Evolutionary conservation across 2,888 invertebrate species (phyloP).

Genomic region (Cataglyphis livida): DNA sequence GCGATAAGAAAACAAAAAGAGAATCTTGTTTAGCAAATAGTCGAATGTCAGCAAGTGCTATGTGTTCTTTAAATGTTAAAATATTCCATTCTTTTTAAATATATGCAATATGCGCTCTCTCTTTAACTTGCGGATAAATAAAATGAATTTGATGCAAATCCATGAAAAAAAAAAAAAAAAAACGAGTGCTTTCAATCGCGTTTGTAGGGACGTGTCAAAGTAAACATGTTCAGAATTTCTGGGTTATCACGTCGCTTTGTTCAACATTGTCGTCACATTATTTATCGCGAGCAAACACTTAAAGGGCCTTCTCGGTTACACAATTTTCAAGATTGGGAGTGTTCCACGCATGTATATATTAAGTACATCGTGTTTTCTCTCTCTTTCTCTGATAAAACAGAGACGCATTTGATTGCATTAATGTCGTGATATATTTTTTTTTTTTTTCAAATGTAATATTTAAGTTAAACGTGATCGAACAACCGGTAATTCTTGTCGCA

Average conservation of each 20-base stretch:
- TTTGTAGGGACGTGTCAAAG: neutral
- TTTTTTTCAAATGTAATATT: constrained; percentile 26
- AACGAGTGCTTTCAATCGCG: neutral
- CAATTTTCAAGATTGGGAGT: constrained; percentile 27
- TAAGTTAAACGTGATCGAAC: constrained; percentile 28
- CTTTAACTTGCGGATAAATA: neutral
- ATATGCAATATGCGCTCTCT: neutral
- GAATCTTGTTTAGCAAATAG: neutral
- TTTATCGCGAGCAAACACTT: constrained; percentile 39
- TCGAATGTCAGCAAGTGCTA: neutral
- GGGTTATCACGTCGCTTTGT: constrained; percentile 38
- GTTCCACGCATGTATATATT: constrained; percentile 9
- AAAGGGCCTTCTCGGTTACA: constrained; percentile 23
- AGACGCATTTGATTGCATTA: constrained; percentile 26
- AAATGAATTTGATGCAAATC: neutral
- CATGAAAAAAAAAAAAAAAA: neutral
- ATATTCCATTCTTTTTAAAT: constrained; percentile 27
- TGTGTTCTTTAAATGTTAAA: constrained; percentile 30
- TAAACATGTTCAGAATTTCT: constrained; percentile 15
- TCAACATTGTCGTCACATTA: constrained; percentile 21
- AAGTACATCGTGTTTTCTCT: constrained; percentile 34
- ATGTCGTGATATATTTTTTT: constrained; percentile 2
- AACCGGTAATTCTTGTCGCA: constrained; percentile 34
- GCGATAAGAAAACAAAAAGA: neutral
- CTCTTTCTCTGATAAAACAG: constrained; percentile 40